These are phyloP conservation scores for Dolichomitus sp. DNA, from an alignment of 2,888 invertebrate species.

Conservation along the genomic window DNA sequence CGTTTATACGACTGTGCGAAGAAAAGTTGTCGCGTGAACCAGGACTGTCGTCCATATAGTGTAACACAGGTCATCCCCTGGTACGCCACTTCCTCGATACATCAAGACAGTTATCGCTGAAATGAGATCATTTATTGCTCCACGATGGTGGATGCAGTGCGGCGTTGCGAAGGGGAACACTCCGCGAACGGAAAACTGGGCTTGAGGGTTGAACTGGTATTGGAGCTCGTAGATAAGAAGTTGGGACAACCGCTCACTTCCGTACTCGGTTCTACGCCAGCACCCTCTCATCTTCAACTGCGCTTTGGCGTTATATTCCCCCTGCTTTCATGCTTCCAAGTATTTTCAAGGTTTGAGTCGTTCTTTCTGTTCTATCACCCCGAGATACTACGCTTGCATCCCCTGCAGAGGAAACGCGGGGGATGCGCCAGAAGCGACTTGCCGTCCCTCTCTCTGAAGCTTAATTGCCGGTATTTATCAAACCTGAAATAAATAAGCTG, in stretches of 20 bases:
- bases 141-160: constrained; percentile 68
- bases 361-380: constrained; percentile 39
- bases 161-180: constrained; percentile 66
- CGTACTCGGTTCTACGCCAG: constrained; percentile 43
- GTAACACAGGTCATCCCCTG: constrained; percentile 11
- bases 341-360: constrained; percentile 49
- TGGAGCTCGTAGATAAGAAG: constrained; percentile 81
- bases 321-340: constrained; percentile 29
- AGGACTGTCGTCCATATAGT: constrained; percentile 6
- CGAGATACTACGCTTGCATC: constrained; percentile 28
- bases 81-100: constrained; percentile 74
- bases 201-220: constrained; percentile 73
- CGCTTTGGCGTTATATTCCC: constrained; percentile 27
- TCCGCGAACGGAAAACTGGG: constrained; percentile 73
- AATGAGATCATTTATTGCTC: constrained; percentile 84
- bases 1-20: neutral
- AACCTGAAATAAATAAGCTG: constrained; percentile 83
- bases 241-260: constrained; percentile 67
- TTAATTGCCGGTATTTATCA: constrained; percentile 84
- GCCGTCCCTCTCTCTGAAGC: constrained; percentile 60
- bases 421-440: constrained; percentile 45
- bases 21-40: constrained; percentile 51
- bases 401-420: constrained; percentile 14
- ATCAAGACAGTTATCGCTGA: constrained; percentile 82
- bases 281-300: constrained; percentile 30